Evolutionary conservation across 2,113 vertebrate species (phyloP).

Genomic region (human): DNA sequence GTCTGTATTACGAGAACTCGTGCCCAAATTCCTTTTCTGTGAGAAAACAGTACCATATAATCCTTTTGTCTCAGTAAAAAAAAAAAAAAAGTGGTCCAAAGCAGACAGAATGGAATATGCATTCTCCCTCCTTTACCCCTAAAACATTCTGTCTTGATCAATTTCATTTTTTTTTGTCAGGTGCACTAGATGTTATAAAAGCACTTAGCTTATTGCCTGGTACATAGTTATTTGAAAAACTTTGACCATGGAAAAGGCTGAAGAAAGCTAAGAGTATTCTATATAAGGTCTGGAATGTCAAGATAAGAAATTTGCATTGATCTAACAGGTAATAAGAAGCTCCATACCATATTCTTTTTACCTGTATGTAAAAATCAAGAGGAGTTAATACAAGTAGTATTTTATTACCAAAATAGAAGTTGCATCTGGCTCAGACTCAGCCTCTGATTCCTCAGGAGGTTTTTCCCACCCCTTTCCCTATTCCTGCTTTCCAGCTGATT

Average conservation of each 20-base stretch:
- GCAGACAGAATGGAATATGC: neutral
- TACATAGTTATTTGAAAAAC: neutral
- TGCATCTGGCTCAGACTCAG: conserved; percentile 35
- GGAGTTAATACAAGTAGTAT: neutral
- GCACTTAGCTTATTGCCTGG: neutral
- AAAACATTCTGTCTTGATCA: neutral
- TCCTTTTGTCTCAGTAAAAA: neutral
- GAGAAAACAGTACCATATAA: neutral
- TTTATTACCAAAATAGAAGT: conserved; percentile 52
- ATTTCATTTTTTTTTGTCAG: neutral
- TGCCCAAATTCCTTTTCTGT: neutral
- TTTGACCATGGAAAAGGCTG: neutral
- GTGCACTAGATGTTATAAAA: neutral
- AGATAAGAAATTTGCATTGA: neutral
- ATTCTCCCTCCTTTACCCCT: neutral
- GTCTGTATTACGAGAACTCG: neutral
- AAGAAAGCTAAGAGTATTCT: neutral
- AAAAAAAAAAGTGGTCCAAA: neutral
- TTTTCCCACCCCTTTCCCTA: neutral
- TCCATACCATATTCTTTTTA: neutral
- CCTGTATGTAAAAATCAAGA: neutral
- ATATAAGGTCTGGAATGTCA: neutral
- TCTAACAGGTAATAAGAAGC: neutral
- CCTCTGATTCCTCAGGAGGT: conserved; percentile 37
- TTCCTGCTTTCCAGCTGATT: conserved; percentile 55